phyloP scores from a whole-genome alignment of 2,797 vertebrate genomes.

The Odontamblyopus rebecca region DNA sequence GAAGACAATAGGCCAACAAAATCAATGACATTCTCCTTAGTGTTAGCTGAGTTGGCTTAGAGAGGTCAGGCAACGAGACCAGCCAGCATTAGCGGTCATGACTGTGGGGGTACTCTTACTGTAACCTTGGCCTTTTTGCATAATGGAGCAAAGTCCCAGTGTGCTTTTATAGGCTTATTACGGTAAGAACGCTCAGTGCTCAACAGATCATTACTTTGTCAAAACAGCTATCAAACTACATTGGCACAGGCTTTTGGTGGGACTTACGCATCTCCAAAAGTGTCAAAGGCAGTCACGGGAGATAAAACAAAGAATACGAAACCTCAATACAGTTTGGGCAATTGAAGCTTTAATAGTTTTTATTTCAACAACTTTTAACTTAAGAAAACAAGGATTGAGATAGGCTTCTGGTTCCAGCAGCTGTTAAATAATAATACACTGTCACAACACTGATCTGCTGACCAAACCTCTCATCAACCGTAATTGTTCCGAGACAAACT shows the following conservation, averaged over 20 bases:
- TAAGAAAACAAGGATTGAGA: conserved; percentile 29
- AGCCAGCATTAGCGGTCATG: conserved; percentile 63
- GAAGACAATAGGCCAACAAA: conserved; percentile 71
- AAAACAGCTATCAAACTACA: conserved; percentile 71
- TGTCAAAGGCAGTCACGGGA: conserved; percentile 50
- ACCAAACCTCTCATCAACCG: conserved; percentile 67
- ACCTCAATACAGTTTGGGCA: conserved; percentile 57
- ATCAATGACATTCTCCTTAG: conserved; percentile 81
- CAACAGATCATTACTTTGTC: conserved; percentile 72
- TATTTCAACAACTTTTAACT: conserved; percentile 53
- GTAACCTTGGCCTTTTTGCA: conserved; percentile 64
- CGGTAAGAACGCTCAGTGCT: conserved; percentile 65
- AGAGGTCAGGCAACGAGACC: conserved; percentile 66
- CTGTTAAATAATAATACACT: conserved; percentile 62
- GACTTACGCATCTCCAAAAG: conserved; percentile 21
- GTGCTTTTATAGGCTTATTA: conserved; percentile 67
- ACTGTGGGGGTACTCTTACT: conserved; percentile 70
- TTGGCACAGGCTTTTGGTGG: conserved; percentile 48
- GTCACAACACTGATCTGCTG: conserved; percentile 60
- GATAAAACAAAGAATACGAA: conserved; percentile 51
- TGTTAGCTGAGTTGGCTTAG: conserved; percentile 68
- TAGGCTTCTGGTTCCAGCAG: conserved; percentile 37
- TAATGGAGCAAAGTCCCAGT: conserved; percentile 65
- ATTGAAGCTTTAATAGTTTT: conserved; percentile 67
- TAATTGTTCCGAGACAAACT: conserved; percentile 68